These are phyloP conservation scores for Lysiphlebus fabarum DNA, from an alignment of 1,140 invertebrate species.

Conservation along the genomic window DNA sequence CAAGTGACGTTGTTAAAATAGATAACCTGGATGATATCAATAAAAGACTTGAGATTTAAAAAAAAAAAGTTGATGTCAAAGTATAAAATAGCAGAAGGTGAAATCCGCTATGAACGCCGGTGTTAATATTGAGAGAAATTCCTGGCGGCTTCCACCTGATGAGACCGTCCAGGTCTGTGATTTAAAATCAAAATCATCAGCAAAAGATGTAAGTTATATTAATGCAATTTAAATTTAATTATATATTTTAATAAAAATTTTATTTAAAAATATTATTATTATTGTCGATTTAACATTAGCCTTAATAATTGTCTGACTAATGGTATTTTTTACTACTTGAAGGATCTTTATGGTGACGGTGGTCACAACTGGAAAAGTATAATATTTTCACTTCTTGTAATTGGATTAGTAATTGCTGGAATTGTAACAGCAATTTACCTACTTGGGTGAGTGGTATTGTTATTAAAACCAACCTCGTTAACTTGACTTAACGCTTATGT, in stretches of 20 bases:
- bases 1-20: background rate
- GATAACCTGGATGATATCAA: constrained; percentile 17
- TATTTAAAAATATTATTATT: too few relatives aligned
- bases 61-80: constrained; percentile 16
- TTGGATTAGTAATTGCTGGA: constrained; percentile 78
- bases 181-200: constrained; percentile 74
- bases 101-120: constrained; percentile 72
- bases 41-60: background rate
- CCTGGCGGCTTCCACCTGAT: constrained; percentile 82
- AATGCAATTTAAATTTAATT: constrained; percentile 1
- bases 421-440: constrained; percentile 82
- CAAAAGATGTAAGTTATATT: constrained; percentile 42
- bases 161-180: constrained; percentile 84
- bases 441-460: constrained; percentile 61
- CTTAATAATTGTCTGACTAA: background rate
- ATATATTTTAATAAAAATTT: background rate
- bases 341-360: constrained; percentile 63
- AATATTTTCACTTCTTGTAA: constrained; percentile 78
- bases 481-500: too few relatives aligned
- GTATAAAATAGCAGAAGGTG: constrained; percentile 18
- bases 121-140: constrained; percentile 76
- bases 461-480: background rate
- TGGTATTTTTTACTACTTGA: constrained; percentile 60
- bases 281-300: too few relatives aligned
- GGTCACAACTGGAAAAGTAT: constrained; percentile 85